Evolutionary conservation across 1,140 invertebrate genomes (phyloP), one percentile per base, ranked within the genome.

Genomic region (Panulirus ornatus): DNA sequence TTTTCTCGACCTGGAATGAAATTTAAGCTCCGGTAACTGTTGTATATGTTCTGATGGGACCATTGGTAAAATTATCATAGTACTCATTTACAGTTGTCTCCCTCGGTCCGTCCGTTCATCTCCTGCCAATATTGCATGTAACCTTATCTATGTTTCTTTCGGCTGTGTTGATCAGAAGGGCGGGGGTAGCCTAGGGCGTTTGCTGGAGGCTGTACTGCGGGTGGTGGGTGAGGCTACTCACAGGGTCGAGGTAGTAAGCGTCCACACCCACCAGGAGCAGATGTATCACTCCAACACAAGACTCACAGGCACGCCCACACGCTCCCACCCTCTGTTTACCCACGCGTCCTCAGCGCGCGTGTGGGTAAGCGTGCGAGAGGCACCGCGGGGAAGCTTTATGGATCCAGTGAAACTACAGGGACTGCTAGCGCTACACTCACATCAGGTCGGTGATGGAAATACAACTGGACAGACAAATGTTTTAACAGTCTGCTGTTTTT

Each of bases 321-420:
- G 38, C 78, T 36, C 51, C 5, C 0, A 9, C 36, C 34, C 22
- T 40, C 22, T 27, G 54, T 6, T 36, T 30, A 19, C 1, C 47
- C 30, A 81, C 30, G 54, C 30, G 30, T 6, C 47, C 9, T 81
- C 78, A n/a, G 54, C 78, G 19, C 58, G 78, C 8, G 78, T 81
- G 38, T 81, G 78, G 78, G 44, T 81, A 9, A 81, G 51, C 30
- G 78, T 81, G 30, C 54, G 47, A 27, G 78, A 81, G 16, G 2
- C 2, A 3, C 27, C 27, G 47, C 1, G 38, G 8, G 78, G 36
- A 14, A 34, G 47, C n/a, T 81, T 81, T 27, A 81, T 81, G 78
- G 78, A 81, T 30, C 78, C 78, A 0, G 14, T 81, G 11, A 81
- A 81, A 30, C 51, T 81, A 2, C 78, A 58, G 54, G 78, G 78